A percentile compares a stretch with the other conserved stretches of the same genome.
phyloP scores from a whole-genome alignment of 2,113 vertebrate species.

The Terrapene triunguis region DNA sequence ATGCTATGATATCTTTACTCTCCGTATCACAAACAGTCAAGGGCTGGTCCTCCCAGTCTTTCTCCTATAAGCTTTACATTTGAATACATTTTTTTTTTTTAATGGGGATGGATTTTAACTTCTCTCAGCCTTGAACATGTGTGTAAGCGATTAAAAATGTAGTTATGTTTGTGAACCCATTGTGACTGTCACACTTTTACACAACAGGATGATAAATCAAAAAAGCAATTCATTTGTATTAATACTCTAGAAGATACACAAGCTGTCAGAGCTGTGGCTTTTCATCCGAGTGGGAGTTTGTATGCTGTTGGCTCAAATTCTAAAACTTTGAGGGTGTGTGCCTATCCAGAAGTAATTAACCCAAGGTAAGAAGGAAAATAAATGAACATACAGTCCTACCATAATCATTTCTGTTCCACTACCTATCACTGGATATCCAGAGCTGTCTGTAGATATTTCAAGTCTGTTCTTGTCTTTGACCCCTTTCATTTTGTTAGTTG shows the following conservation, averaged over 20 bases:
- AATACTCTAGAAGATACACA: constrained; percentile 96
- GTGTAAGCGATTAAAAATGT: background rate
- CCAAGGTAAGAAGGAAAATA: constrained; percentile 80
- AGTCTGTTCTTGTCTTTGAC: background rate
- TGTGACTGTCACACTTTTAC: background rate
- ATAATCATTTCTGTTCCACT: background rate
- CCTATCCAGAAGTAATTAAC: constrained; percentile 89
- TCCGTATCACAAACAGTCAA: background rate
- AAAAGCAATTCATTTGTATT: constrained; percentile 90
- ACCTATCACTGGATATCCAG: background rate
- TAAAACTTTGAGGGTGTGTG: constrained; percentile 96
- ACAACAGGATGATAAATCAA: constrained; percentile 85
- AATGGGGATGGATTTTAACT: background rate
- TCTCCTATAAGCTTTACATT: background rate
- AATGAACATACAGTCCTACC: accelerated
- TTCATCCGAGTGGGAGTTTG: constrained; percentile 94
- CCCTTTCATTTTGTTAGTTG: background rate
- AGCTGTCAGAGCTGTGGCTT: constrained; percentile 95
- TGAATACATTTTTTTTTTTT: background rate
- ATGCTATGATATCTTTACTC: background rate
- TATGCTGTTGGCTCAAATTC: constrained; percentile 98
- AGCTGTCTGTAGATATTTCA: background rate
- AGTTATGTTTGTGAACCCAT: background rate
- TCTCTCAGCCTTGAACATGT: background rate
- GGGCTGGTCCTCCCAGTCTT: background rate